Base-by-base conservation (phyloP, 2,888 invertebrate genomes). In the Microctonus aethiopoides region DNA sequence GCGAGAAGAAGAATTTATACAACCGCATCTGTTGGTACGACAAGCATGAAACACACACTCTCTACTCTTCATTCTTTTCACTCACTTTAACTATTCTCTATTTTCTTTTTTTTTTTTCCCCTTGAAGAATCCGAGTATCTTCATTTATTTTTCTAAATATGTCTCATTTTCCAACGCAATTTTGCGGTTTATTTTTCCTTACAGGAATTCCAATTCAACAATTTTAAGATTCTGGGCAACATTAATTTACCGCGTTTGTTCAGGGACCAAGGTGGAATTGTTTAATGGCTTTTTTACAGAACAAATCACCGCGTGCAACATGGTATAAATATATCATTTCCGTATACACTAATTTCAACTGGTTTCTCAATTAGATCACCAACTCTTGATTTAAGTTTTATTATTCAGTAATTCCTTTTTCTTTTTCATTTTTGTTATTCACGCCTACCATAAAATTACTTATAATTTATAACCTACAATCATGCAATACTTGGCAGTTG, bases 171-270 rank as follows among this genome's bases (percentile, higher is more conserved):
- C 0, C 11, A 39, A 5, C 13, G 3, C 3, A 2, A 39, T 39
- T 39, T 39, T 39, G 2, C 39, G 9, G n/a, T 39, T n/a, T 39
- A 34, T 64, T 61, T 70, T 63, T 67, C 26, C 24, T 34, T 52
- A 22, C 20, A 26, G 41, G 41, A 68, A 65, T 69, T 61, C 66
- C 59, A 67, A 59, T 29, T 71, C 68, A 66, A 70, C 70, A 70
- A 72, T 70, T 46, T 72, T 74, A 66, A 69, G 71, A 74, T 67
- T 67, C 64, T 66, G 63, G 65, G 67, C 69, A 74, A 74, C 72
- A 72, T 72, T 74, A 71, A 74, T 74, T 72, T 67, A n/a, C 13
- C 51, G 39, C 68, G 67, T 72, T 70, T n/a, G 59, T 67, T 51
- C 22, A 60, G 60, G 52, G 39, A 26, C 39, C n/a, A n/a, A 39